Conservation (phyloP, 2,797 vertebrate species). For the Gila robusta region DNA sequence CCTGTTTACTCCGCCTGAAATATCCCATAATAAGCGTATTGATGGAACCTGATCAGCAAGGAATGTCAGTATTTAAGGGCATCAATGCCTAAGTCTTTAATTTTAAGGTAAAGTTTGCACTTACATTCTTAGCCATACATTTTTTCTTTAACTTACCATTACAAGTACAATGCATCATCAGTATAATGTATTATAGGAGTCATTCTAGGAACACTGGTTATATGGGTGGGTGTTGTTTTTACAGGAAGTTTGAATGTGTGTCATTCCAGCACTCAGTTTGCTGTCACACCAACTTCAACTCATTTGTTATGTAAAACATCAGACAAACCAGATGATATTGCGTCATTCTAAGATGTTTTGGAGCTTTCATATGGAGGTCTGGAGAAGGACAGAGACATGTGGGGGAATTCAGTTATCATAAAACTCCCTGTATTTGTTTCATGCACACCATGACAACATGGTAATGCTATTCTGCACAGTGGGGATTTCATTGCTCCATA, state of each 20-base stretch:
- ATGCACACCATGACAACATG: constrained; percentile 52
- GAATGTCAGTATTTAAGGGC: neutral
- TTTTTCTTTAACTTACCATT: neutral
- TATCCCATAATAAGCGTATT: neutral
- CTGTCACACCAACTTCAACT: constrained; percentile 27
- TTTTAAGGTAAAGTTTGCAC: neutral
- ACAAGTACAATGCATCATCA: neutral
- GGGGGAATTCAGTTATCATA: constrained; percentile 34
- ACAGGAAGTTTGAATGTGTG: constrained; percentile 46
- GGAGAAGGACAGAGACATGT: constrained; percentile 1
- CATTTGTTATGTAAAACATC: constrained; percentile 52
- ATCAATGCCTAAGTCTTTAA: neutral
- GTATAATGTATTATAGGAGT: constrained; percentile 2
- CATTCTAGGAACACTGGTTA: neutral
- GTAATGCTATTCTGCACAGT: constrained; percentile 40
- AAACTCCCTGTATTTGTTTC: constrained; percentile 56
- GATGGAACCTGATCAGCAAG: neutral
- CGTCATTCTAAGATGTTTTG: constrained; percentile 26
- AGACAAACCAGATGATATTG: constrained; percentile 35
- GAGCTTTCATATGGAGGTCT: constrained; percentile 27
- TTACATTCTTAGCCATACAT: neutral
- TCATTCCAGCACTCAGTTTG: constrained; percentile 15
- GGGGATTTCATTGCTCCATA: constrained; percentile 44
- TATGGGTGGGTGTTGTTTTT: constrained; percentile 22
- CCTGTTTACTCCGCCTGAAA: neutral